Conservation (phyloP, 1,140 invertebrate genomes). For the Polypedilum vanderplanki region DNA sequence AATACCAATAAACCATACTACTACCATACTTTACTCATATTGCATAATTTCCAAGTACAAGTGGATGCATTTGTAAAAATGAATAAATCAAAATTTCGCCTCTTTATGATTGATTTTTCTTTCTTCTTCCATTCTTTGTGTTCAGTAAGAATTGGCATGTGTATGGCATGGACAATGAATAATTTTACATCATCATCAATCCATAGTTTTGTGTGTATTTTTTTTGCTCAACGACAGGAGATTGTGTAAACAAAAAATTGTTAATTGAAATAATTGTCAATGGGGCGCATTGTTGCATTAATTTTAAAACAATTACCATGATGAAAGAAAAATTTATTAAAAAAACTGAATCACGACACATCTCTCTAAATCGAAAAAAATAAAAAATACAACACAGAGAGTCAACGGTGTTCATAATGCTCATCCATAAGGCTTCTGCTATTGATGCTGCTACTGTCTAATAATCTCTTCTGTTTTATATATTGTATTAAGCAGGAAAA, state of each 20-base stretch:
- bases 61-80: not conserved
- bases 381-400: too few species aligned
- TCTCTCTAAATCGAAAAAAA: not conserved
- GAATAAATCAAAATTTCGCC: not conserved
- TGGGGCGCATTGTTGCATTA: too few species aligned
- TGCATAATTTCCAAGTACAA: not conserved
- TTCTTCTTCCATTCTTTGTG: not conserved
- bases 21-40: not conserved
- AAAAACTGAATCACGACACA: not conserved
- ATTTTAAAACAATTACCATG: too few species aligned
- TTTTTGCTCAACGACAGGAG: not conserved
- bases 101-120: not conserved
- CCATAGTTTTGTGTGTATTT: not conserved
- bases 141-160: too few species aligned
- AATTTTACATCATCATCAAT: not conserved
- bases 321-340: not conserved
- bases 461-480: too few species aligned
- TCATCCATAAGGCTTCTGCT: too few species aligned
- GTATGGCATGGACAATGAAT: not conserved
- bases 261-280: too few species aligned
- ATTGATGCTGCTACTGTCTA: too few species aligned
- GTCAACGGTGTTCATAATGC: too few species aligned
- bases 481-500: not conserved
- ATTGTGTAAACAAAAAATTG: not conserved
- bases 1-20: not conserved